Percentiles rank a stretch among this genome's conserved stretches.
Conservation (phyloP, 1,140 invertebrate species). For the Saxidomus purpurata region DNA sequence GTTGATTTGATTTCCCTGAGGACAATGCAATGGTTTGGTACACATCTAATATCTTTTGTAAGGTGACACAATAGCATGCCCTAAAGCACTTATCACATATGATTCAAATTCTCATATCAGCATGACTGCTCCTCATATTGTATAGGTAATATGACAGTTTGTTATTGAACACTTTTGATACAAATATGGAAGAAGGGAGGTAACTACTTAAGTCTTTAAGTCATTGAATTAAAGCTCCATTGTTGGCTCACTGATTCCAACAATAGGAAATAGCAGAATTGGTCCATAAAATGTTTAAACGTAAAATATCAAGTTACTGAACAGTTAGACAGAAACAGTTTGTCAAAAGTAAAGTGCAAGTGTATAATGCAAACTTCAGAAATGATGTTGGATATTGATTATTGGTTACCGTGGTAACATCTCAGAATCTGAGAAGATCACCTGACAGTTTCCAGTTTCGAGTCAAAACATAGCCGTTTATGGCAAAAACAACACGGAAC, state of each 20-base stretch:
- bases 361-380: not conserved
- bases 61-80: not conserved
- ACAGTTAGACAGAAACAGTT: not conserved
- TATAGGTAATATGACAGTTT: too few relatives aligned
- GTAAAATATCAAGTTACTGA: too few relatives aligned
- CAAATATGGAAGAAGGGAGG: not conserved
- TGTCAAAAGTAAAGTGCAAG: not conserved
- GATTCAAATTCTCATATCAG: too few relatives aligned
- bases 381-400: conserved; percentile 50
- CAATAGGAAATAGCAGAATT: too few relatives aligned
- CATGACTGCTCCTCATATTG: too few relatives aligned
- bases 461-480: conserved; percentile 42
- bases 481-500: conserved; percentile 6
- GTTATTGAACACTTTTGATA: too few relatives aligned
- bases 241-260: too few relatives aligned
- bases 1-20: not conserved
- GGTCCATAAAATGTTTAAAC: too few relatives aligned
- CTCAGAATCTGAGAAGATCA: conserved; percentile 41
- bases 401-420: conserved; percentile 65
- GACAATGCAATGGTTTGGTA: not conserved
- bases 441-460: conserved; percentile 45
- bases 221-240: too few relatives aligned
- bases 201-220: not conserved
- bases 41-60: not conserved
- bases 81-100: not conserved